Percentiles rank a stretch among this genome's conserved stretches.
These are phyloP conservation scores for Cetonia aurata DNA, from an alignment of 2,888 invertebrate species.

Conservation along the genomic window DNA sequence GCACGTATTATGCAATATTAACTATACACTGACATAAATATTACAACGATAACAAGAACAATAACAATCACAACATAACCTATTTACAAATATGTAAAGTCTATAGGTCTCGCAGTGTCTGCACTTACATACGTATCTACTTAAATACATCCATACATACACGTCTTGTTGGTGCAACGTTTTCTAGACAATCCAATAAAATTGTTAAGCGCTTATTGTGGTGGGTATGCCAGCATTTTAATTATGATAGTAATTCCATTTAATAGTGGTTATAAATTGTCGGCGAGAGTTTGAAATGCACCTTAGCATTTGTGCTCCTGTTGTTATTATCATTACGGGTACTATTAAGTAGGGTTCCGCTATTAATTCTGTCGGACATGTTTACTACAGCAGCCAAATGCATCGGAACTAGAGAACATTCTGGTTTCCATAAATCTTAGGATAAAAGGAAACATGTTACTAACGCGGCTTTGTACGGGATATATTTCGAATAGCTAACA, in stretches of 20 bases:
- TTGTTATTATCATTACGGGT: conserved; percentile 22
- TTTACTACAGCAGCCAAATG: too few species aligned
- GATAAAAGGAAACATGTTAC: too few species aligned
- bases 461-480: too few species aligned
- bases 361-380: conserved; percentile 22
- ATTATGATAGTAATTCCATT: conserved; percentile 34
- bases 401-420: too few species aligned
- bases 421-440: too few species aligned
- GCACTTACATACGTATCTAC: conserved; percentile 5
- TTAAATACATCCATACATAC: not conserved
- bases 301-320: conserved; percentile 14
- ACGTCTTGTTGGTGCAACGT: conserved; percentile 11
- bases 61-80: conserved; percentile 13
- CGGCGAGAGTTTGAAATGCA: conserved; percentile 26
- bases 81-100: conserved; percentile 19
- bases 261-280: conserved; percentile 30
- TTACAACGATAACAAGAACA: conserved; percentile 15
- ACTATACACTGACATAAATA: conserved; percentile 3
- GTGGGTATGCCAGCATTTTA: conserved; percentile 28
- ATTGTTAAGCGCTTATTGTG: conserved; percentile 20
- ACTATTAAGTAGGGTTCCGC: conserved; percentile 8
- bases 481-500: too few species aligned
- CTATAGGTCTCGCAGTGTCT: conserved; percentile 4
- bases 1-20: conserved; percentile 15
- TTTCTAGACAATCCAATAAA: conserved; percentile 28